Conservation (phyloP, 2,797 vertebrate species). For the Helarctos malayanus region DNA sequence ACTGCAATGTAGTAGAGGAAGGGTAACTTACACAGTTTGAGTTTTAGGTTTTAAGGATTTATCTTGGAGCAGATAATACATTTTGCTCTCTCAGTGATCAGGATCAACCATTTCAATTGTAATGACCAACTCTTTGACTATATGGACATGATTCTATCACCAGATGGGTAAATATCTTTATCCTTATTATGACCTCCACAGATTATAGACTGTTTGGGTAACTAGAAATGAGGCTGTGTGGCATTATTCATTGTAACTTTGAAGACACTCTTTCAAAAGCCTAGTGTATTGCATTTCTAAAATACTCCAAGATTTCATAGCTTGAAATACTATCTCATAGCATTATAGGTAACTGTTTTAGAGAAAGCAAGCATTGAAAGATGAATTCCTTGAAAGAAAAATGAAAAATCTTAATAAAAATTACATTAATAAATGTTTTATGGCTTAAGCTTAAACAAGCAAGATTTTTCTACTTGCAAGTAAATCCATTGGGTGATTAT, state of each 20-base stretch:
- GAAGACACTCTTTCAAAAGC: background rate
- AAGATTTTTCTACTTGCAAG: background rate
- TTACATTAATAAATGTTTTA: slow-evolving; percentile 7
- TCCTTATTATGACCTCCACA: background rate
- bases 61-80: background rate
- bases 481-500: slow-evolving; percentile 28
- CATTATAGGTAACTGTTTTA: slow-evolving; percentile 64
- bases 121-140: background rate
- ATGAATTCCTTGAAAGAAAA: slow-evolving; percentile 60
- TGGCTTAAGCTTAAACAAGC: slow-evolving; percentile 57
- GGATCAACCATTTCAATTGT: background rate
- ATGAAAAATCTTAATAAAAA: slow-evolving; percentile 21
- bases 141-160: background rate
- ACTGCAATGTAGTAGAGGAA: background rate
- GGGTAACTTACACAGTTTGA: background rate
- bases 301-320: slow-evolving; percentile 12
- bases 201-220: background rate
- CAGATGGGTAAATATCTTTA: background rate
- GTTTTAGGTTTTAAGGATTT: background rate
- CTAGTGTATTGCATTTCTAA: slow-evolving; percentile 27
- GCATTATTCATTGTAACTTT: background rate
- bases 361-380: slow-evolving; percentile 40
- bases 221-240: accelerated
- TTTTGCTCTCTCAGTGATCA: background rate
- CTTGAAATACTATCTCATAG: background rate